Conservation (phyloP, 1,140 invertebrate genomes). For the Spodoptera frugiperda region DNA sequence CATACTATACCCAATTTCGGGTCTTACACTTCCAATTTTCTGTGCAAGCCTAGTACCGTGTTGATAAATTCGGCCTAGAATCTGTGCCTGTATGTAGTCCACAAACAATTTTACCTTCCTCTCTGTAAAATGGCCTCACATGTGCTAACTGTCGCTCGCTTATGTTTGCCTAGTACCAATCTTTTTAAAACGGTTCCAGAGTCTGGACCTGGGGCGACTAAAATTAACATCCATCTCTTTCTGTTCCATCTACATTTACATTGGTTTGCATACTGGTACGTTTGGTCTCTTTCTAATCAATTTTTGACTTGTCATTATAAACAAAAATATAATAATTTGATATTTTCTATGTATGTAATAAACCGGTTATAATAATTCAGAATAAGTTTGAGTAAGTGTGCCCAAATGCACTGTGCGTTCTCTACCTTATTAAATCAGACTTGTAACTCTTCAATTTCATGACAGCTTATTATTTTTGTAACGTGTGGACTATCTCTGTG, state of each 20-base stretch:
- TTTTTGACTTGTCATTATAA: too few species aligned
- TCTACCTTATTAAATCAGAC: not conserved
- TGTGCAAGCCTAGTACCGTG: constrained; percentile 3
- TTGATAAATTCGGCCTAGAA: constrained; percentile 14
- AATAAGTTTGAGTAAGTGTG: too few species aligned
- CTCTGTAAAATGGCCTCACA: not conserved
- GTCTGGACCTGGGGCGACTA: constrained; percentile 17
- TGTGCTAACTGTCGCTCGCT: not conserved
- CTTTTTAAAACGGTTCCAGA: constrained; percentile 10
- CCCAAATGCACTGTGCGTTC: too few species aligned
- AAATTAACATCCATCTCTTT: not conserved
- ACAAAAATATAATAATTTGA: too few species aligned
- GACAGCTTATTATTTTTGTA: not conserved
- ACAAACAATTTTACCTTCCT: not conserved
- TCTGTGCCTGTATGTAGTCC: constrained; percentile 1
- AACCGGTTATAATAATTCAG: too few species aligned
- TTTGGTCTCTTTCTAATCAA: too few species aligned
- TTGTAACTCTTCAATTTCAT: not conserved
- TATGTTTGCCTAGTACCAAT: constrained; percentile 28
- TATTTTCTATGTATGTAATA: too few species aligned
- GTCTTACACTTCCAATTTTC: not conserved
- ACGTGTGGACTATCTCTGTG: not conserved
- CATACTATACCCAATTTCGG: not conserved
- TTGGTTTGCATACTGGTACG: too few species aligned
- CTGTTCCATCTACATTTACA: not conserved